These are phyloP conservation scores for Drosophila guanche DNA, from an alignment of 1,140 invertebrate species.

Conservation along the genomic window DNA sequence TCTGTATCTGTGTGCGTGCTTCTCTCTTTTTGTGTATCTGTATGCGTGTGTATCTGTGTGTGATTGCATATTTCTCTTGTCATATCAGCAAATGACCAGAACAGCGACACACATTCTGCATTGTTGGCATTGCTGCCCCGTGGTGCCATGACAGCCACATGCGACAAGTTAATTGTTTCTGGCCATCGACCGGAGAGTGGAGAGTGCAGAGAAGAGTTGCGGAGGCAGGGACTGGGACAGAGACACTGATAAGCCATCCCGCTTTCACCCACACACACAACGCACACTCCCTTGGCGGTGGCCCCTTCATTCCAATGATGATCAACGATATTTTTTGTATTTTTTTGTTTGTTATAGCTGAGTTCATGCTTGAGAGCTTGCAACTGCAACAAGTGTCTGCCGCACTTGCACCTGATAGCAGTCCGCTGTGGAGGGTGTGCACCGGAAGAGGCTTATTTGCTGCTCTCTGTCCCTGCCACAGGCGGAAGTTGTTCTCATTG, in stretches of 20 bases:
- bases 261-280: neutral
- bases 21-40: neutral
- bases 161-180: slow-evolving; percentile 63
- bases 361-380: slow-evolving; percentile 42
- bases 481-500: slow-evolving; percentile 37
- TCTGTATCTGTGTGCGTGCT: neutral
- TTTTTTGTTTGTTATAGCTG: neutral
- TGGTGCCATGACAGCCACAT: slow-evolving; percentile 40
- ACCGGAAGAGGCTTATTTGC: slow-evolving; percentile 71
- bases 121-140: slow-evolving; percentile 24
- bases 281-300: slow-evolving; percentile 6
- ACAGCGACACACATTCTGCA: slow-evolving; percentile 25
- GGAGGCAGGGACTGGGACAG: too few relatives aligned
- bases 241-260: slow-evolving; percentile 12
- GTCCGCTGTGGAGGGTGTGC: neutral
- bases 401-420: slow-evolving; percentile 25
- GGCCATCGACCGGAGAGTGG: slow-evolving; percentile 18
- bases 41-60: neutral
- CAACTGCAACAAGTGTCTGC: slow-evolving; percentile 53
- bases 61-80: neutral
- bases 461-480: slow-evolving; percentile 13
- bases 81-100: slow-evolving; percentile 26
- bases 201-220: slow-evolving; percentile 8
- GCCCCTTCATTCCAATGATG: neutral
- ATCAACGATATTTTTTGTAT: neutral